Conservation (phyloP, 2,113 vertebrate species). For the Aspiorhynchus laticeps region DNA sequence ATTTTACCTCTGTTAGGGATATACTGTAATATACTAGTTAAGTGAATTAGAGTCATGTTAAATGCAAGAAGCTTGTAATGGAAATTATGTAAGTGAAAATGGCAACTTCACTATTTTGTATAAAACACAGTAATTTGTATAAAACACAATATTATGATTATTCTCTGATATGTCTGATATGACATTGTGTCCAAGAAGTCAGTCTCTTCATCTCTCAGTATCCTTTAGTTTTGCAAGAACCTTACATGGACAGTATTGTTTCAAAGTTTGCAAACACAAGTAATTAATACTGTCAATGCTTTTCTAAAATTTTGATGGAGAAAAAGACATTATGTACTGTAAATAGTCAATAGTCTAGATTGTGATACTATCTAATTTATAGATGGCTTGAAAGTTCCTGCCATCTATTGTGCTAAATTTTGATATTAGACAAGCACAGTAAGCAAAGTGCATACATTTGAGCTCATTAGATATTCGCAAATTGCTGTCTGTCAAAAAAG, state of each 20-base stretch:
- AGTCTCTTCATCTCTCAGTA: neutral
- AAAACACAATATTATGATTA: neutral
- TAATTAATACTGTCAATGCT: neutral
- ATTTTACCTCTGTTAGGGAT: neutral
- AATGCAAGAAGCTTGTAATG: neutral
- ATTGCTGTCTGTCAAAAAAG: constrained; percentile 56
- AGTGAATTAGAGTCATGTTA: neutral
- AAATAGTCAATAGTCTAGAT: neutral
- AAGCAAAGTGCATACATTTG: neutral
- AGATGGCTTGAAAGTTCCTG: neutral
- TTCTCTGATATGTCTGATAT: neutral
- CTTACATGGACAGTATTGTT: neutral
- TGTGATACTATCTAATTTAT: neutral
- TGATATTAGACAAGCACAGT: neutral
- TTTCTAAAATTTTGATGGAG: neutral
- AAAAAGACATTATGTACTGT: neutral
- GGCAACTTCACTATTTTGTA: neutral
- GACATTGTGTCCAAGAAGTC: neutral
- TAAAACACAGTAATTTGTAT: neutral
- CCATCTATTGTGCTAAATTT: neutral
- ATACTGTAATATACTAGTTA: neutral
- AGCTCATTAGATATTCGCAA: constrained; percentile 38
- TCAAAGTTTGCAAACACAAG: neutral
- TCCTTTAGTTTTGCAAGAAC: neutral
- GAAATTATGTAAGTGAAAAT: neutral